A percentile compares a stretch with the other conserved stretches of the same genome.
Conservation (phyloP, 1,140 invertebrate genomes). For the Hycleus phaleratus region DNA sequence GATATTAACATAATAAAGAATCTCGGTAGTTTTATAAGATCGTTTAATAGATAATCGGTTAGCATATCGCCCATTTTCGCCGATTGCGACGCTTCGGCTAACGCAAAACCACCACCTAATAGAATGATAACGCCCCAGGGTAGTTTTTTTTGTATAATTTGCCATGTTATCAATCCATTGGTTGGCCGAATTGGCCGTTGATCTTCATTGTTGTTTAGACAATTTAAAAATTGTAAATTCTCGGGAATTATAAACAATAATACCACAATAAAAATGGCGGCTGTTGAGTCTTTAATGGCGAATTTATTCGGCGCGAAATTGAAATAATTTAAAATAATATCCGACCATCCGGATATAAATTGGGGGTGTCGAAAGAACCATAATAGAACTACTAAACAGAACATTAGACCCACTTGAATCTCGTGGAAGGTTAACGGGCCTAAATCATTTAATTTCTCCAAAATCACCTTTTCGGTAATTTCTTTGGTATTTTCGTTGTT, state of each 20-base stretch:
- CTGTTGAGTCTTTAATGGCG: conserved; percentile 63
- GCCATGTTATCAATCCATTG: conserved; percentile 65
- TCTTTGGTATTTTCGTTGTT: conserved; percentile 44
- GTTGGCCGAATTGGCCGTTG: conserved; percentile 54
- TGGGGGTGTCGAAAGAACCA: conserved; percentile 86
- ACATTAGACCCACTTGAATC: conserved; percentile 63
- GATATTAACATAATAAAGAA: conserved; percentile 51
- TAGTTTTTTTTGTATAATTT: conserved; percentile 65
- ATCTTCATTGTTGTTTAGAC: conserved; percentile 50
- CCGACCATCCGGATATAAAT: conserved; percentile 74
- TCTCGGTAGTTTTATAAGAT: conserved; percentile 47
- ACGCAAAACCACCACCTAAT: conserved; percentile 70
- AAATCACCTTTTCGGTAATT: conserved; percentile 58
- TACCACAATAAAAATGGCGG: conserved; percentile 71
- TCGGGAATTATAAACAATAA: conserved; percentile 77
- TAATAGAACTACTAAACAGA: conserved; percentile 68
- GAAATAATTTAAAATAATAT: conserved; percentile 44
- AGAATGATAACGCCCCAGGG: conserved; percentile 73
- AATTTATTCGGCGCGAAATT: not conserved
- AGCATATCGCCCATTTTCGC: conserved; percentile 70
- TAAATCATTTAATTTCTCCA: conserved; percentile 64
- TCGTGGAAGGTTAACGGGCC: conserved; percentile 80
- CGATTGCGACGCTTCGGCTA: conserved; percentile 71
- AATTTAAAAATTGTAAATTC: conserved; percentile 63
- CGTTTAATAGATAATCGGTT: conserved; percentile 52